A percentile compares a stretch with the other conserved stretches of the same genome.
Evolutionary conservation across 1,140 invertebrate genomes (phyloP).

Genomic region (Aphidius gifuensis): DNA sequence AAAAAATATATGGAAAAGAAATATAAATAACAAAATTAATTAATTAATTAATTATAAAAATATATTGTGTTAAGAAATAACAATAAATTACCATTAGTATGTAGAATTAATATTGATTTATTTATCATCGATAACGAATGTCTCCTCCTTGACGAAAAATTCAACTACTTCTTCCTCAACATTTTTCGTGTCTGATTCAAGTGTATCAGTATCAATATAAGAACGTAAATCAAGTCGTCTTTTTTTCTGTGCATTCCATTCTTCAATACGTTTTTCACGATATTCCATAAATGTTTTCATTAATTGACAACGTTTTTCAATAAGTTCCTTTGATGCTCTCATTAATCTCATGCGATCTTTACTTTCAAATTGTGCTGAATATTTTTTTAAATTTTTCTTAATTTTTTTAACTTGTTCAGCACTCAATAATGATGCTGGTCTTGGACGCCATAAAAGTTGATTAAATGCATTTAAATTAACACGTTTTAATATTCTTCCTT

Average conservation of each 20-base stretch:
- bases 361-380: constrained; percentile 91
- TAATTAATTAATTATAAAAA: too few relatives aligned
- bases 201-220: constrained; percentile 87
- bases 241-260: constrained; percentile 75
- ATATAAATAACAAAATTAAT: too few relatives aligned
- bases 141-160: constrained; percentile 97
- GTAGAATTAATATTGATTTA: constrained; percentile 27
- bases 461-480: constrained; percentile 89
- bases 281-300: constrained; percentile 87
- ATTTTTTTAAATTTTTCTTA: constrained; percentile 97
- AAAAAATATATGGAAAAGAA: too few relatives aligned
- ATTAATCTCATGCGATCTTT: constrained; percentile 91
- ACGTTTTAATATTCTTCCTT: constrained; percentile 79
- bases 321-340: constrained; percentile 93
- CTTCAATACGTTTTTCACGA: constrained; percentile 68
- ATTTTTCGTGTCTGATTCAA: constrained; percentile 80
- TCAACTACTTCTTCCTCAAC: constrained; percentile 94
- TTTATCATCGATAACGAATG: constrained; percentile 68
- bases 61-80: too few relatives aligned
- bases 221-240: constrained; percentile 79
- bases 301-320: constrained; percentile 87
- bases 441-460: constrained; percentile 93
- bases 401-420: constrained; percentile 87
- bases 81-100: not conserved
- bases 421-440: constrained; percentile 81